Conservation (phyloP, 2,888 invertebrate species). For the Aphodius granarius region DNA sequence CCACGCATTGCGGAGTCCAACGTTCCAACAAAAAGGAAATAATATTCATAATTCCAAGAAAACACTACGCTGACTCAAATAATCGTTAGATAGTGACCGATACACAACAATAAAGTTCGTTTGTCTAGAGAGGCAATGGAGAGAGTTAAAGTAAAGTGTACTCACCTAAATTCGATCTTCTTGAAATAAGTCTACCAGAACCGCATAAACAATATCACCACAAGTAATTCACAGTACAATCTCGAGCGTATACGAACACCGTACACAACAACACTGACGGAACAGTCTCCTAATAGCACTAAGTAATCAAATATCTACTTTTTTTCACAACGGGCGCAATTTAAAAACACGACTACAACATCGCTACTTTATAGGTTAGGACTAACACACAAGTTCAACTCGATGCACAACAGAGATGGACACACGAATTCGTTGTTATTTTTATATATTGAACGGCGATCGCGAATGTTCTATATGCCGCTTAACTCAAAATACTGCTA, state of each 20-base stretch:
- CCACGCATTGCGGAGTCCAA: constrained; percentile 24
- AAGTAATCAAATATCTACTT: background rate
- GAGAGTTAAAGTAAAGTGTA: background rate
- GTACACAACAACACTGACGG: background rate
- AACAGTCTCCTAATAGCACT: background rate
- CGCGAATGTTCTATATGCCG: background rate
- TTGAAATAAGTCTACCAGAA: background rate
- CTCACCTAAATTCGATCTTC: background rate
- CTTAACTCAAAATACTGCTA: background rate
- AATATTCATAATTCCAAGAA: background rate
- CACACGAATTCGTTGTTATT: background rate
- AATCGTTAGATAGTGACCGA: background rate
- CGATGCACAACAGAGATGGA: background rate
- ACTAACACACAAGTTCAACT: background rate
- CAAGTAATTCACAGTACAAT: background rate
- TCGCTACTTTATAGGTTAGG: background rate
- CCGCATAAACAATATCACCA: background rate
- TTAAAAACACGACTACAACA: background rate
- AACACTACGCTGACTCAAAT: background rate
- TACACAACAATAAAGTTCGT: background rate
- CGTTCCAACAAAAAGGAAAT: background rate
- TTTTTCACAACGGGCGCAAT: background rate
- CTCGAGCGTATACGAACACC: background rate
- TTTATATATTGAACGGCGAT: background rate
- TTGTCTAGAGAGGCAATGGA: background rate